phyloP scores from a whole-genome alignment of 2,113 vertebrate species.

The Zapornia atra region DNA sequence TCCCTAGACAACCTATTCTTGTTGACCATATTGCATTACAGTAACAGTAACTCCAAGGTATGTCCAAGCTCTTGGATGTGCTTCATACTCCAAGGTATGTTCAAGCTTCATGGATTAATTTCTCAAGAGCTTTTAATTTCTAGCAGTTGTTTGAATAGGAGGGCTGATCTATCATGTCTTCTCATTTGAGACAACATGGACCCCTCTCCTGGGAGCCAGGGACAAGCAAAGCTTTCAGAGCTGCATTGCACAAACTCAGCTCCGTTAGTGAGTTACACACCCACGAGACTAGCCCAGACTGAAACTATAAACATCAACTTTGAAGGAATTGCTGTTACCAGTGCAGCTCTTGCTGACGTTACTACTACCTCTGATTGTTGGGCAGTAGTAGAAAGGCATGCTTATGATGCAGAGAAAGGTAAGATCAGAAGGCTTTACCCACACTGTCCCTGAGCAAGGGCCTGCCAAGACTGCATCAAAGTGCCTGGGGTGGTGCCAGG shows the following conservation, averaged over 20 bases:
- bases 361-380: neutral
- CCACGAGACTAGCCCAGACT: neutral
- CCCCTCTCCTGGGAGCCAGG: neutral
- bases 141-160: neutral
- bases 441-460: neutral
- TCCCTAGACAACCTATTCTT: fast-evolving
- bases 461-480: neutral
- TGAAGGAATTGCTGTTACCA: neutral
- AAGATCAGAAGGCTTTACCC: neutral
- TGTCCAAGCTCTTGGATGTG: neutral
- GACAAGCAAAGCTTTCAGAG: neutral
- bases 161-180: neutral
- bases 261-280: neutral
- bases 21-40: neutral
- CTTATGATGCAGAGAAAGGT: neutral
- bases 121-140: neutral
- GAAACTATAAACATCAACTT: neutral
- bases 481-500: neutral
- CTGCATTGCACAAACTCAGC: neutral
- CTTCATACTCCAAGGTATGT: too few relatives aligned
- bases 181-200: fast-evolving
- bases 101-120: neutral
- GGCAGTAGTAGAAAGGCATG: neutral
- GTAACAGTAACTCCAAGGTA: neutral
- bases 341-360: neutral